phyloP scores from a whole-genome alignment of 2,888 invertebrate species.

The Drosophila diplacantha region DNA sequence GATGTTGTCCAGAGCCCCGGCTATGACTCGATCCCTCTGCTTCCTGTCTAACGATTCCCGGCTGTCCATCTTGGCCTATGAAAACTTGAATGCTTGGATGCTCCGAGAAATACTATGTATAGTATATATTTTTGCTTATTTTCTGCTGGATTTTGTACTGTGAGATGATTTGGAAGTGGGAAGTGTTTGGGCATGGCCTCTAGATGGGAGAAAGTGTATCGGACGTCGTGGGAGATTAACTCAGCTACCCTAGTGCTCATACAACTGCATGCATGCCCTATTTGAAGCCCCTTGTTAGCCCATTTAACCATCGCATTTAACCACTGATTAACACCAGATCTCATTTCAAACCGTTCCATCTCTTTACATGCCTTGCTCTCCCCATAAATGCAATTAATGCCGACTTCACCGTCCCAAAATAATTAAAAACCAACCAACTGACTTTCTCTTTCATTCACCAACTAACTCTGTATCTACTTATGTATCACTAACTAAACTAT shows the following conservation, averaged over 20 bases:
- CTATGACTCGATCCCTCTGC: slow-evolving; percentile 17
- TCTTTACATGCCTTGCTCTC: slow-evolving; percentile 74
- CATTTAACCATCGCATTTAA: slow-evolving; percentile 7
- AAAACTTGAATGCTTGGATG: not conserved
- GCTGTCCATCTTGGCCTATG: not conserved
- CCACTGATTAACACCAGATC: slow-evolving; percentile 39
- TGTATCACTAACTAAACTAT: not conserved
- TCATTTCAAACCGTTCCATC: slow-evolving; percentile 63
- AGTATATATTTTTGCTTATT: not conserved
- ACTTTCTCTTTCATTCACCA: slow-evolving; percentile 20
- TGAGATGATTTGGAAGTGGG: not conserved
- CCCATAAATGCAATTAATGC: slow-evolving; percentile 63
- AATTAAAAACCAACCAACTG: slow-evolving; percentile 44
- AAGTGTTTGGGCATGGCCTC: not conserved
- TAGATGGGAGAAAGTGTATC: not conserved
- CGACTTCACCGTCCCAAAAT: slow-evolving; percentile 59
- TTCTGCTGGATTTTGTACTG: not conserved
- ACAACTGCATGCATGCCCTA: slow-evolving; percentile 1
- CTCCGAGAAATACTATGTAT: no score
- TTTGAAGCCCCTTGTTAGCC: not conserved
- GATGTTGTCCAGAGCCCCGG: slow-evolving; percentile 31
- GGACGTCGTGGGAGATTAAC: not conserved
- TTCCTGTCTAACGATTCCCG: not conserved
- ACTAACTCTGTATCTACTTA: not conserved
- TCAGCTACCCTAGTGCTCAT: not conserved